Conservation (phyloP, 2,797 vertebrate species). For the Oreochromis mossambicus region DNA sequence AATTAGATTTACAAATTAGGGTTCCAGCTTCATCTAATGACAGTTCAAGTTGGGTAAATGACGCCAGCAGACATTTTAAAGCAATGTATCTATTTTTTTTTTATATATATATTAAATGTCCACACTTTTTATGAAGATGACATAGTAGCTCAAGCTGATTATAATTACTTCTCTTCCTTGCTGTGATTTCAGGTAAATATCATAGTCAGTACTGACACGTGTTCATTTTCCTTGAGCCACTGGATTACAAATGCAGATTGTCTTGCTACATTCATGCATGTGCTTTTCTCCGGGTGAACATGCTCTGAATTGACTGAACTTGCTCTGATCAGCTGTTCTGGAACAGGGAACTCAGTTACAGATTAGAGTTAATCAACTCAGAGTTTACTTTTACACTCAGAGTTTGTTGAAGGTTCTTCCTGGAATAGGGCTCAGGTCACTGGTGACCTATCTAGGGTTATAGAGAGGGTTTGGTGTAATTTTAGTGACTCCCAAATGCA, state of each 20-base stretch:
- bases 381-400: background rate
- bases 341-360: background rate
- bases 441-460: background rate
- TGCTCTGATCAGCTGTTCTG: background rate
- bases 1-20: background rate
- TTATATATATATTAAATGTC: background rate
- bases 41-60: background rate
- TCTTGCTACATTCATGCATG: background rate
- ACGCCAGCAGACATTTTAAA: background rate
- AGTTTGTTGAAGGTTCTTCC: background rate
- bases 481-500: background rate
- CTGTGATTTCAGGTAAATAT: background rate
- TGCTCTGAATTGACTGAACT: background rate
- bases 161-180: background rate
- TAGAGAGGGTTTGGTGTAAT: background rate
- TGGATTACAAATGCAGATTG: background rate
- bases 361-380: background rate
- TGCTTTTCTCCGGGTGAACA: background rate
- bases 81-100: background rate
- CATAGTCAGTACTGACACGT: background rate
- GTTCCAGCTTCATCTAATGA: background rate
- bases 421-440: background rate
- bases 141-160: background rate
- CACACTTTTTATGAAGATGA: background rate
- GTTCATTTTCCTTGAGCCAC: background rate